Conservation (phyloP, 1,140 invertebrate species). For the Oedothorax gibbosus region DNA sequence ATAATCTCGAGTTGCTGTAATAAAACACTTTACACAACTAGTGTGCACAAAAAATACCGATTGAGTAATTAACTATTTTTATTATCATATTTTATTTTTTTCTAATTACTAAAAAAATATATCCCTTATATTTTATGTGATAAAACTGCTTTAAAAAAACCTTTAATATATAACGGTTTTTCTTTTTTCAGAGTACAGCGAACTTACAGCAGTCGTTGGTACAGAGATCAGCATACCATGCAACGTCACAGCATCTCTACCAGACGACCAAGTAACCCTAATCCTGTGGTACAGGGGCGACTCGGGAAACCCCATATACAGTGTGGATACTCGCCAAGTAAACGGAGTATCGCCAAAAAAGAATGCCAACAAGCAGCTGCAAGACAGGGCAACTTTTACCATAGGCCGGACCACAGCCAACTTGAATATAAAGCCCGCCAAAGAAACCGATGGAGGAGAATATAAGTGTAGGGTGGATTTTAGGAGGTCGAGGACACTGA, state of each 20-base stretch:
- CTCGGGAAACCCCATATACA: slow-evolving; percentile 84
- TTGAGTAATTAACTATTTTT: no score
- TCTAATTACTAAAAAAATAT: no score
- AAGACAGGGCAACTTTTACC: slow-evolving; percentile 57
- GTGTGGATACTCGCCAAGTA: slow-evolving; percentile 62
- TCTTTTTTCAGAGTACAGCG: slow-evolving; percentile 52
- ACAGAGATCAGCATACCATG: slow-evolving; percentile 75
- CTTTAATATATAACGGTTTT: not conserved
- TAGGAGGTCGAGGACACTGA: slow-evolving; percentile 57
- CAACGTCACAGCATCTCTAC: slow-evolving; percentile 79
- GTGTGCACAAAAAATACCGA: no score
- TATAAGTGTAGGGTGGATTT: slow-evolving; percentile 63
- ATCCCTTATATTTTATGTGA: no score
- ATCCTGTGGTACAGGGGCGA: slow-evolving; percentile 90
- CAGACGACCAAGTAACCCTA: slow-evolving; percentile 87
- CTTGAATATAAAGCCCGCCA: slow-evolving; percentile 76
- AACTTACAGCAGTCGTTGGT: slow-evolving; percentile 49
- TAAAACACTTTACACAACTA: no score
- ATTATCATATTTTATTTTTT: no score
- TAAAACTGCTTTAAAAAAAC: no score
- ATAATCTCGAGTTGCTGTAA: no score
- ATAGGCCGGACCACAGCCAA: slow-evolving; percentile 72
- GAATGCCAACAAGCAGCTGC: slow-evolving; percentile 53
- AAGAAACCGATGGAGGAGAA: slow-evolving; percentile 57
- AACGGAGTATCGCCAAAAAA: slow-evolving; percentile 59